Evolutionary conservation across 2,888 invertebrate genomes (phyloP).

Genomic region (Congeria kusceri): DNA sequence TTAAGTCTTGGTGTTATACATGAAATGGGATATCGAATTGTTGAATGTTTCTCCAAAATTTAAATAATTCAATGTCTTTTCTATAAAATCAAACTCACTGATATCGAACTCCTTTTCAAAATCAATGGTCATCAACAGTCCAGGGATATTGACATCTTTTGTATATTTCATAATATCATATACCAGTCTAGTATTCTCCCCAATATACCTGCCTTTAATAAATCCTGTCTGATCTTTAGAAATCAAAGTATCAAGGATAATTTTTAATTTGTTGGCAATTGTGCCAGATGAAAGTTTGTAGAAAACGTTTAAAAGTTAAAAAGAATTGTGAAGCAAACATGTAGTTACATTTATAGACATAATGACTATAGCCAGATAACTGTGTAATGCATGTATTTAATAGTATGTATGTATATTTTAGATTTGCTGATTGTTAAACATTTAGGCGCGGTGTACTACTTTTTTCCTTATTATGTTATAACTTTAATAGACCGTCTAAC

Average conservation of each 20-base stretch:
- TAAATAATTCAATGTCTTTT: constrained; percentile 29
- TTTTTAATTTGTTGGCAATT: constrained; percentile 50
- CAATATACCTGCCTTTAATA: constrained; percentile 49
- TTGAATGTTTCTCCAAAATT: constrained; percentile 33
- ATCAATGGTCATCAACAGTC: constrained; percentile 40
- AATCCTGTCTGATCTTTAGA: constrained; percentile 53
- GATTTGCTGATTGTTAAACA: too few species aligned
- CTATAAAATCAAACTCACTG: constrained; percentile 33
- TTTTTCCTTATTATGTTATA: too few species aligned
- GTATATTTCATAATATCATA: constrained; percentile 56
- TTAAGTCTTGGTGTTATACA: not conserved
- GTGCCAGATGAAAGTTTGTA: constrained; percentile 53
- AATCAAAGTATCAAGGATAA: constrained; percentile 37
- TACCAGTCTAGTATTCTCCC: constrained; percentile 56
- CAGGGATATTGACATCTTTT: constrained; percentile 50
- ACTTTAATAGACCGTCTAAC: too few species aligned
- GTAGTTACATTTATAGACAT: too few species aligned
- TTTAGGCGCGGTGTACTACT: too few species aligned
- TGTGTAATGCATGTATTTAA: too few species aligned
- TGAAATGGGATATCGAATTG: constrained; percentile 27
- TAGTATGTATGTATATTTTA: too few species aligned
- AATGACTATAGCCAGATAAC: too few species aligned
- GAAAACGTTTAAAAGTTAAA: too few species aligned
- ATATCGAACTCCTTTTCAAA: constrained; percentile 58
- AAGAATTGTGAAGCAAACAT: too few species aligned